A percentile compares a stretch with the other conserved stretches of the same genome.
These are phyloP conservation scores for Pheosia tremula DNA, from an alignment of 2,888 invertebrate species.

Conservation along the genomic window DNA sequence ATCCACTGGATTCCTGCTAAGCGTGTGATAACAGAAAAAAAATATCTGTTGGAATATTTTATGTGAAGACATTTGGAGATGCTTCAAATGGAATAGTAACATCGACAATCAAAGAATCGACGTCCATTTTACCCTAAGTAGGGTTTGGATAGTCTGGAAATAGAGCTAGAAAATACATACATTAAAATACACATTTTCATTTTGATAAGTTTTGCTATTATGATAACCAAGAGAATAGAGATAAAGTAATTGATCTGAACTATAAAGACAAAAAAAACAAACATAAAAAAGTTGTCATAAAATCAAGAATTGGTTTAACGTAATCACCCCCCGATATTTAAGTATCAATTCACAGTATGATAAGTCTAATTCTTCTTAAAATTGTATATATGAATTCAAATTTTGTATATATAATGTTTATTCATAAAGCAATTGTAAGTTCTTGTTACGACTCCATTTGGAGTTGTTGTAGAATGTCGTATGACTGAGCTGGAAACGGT, in stretches of 20 bases:
- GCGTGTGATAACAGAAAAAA: too few relatives aligned
- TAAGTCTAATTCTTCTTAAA: slow-evolving; percentile 18
- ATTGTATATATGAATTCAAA: slow-evolving; percentile 42
- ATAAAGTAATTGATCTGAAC: background rate
- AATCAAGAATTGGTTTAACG: slow-evolving; percentile 7
- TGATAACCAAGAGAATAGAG: background rate
- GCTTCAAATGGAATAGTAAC: too few relatives aligned
- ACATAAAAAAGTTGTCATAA: background rate
- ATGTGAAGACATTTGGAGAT: too few relatives aligned
- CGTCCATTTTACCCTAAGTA: too few relatives aligned
- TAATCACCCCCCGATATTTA: slow-evolving; percentile 17
- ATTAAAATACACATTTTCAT: too few relatives aligned
- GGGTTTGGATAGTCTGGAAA: too few relatives aligned
- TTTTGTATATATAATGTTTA: slow-evolving; percentile 51
- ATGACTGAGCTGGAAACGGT: slow-evolving; percentile 30
- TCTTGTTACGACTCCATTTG: slow-evolving; percentile 58
- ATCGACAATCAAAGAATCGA: too few relatives aligned
- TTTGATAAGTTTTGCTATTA: background rate
- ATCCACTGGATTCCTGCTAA: too few relatives aligned
- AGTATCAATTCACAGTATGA: slow-evolving; percentile 35
- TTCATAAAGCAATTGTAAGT: slow-evolving; percentile 52
- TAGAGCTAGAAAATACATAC: too few relatives aligned
- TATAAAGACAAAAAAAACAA: background rate
- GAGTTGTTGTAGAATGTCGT: slow-evolving; percentile 32
- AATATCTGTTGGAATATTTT: too few relatives aligned